Evolutionary conservation across 2,888 invertebrate genomes (phyloP).

Genomic region (Blastobasis adustella): DNA sequence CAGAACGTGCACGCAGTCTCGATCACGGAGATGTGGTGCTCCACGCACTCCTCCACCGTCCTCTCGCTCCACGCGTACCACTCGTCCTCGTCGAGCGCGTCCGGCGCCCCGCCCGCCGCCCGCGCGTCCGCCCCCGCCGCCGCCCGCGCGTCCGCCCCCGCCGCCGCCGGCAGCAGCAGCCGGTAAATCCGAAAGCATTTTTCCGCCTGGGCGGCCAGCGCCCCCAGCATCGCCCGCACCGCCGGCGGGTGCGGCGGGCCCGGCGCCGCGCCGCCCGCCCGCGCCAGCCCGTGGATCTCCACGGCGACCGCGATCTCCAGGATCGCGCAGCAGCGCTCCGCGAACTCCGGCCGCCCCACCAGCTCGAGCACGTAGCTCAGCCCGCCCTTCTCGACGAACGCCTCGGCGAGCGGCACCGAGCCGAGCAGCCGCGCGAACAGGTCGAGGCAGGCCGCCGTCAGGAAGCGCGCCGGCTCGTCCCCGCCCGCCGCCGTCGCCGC

Average conservation of each 20-base stretch:
- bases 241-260: constrained; percentile 76
- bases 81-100: too few relatives aligned
- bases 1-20: constrained; percentile 65
- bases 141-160: not conserved
- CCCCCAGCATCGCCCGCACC: constrained; percentile 75
- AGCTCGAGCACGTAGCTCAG: constrained; percentile 72
- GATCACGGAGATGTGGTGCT: constrained; percentile 46
- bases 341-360: constrained; percentile 69
- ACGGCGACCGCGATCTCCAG: constrained; percentile 76
- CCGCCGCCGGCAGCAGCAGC: constrained; percentile 27
- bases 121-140: too few relatives aligned
- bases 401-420: constrained; percentile 71
- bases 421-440: constrained; percentile 74
- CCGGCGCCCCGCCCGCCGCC: too few relatives aligned
- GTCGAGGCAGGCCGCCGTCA: constrained; percentile 75
- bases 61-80: too few relatives aligned
- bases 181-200: constrained; percentile 51
- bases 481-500: constrained; percentile 62
- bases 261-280: constrained; percentile 70
- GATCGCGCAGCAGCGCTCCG: constrained; percentile 75
- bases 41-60: constrained; percentile 24
- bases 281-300: constrained; percentile 68
- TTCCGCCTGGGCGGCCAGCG: constrained; percentile 71
- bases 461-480: constrained; percentile 71
- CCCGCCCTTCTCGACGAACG: constrained; percentile 74